These are phyloP conservation scores for Drosophila nigrodunni DNA, from an alignment of 1,140 invertebrate species.

Conservation along the genomic window DNA sequence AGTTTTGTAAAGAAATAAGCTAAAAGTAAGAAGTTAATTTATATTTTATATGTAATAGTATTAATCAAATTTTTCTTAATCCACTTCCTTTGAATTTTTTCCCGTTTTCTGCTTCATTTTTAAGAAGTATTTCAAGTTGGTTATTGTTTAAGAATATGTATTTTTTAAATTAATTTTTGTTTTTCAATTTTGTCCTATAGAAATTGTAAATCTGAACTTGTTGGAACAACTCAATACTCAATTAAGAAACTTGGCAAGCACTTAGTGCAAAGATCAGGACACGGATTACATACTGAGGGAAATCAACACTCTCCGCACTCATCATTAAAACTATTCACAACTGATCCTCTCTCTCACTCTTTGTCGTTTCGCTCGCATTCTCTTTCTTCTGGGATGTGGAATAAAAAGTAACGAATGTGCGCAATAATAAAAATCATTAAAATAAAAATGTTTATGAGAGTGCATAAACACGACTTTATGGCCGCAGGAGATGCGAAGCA, in stretches of 20 bases:
- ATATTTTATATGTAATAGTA: too few relatives aligned
- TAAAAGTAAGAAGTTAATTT: too few relatives aligned
- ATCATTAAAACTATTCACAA: neutral
- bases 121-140: too few relatives aligned
- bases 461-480: slow-evolving; percentile 79
- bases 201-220: neutral
- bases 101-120: too few relatives aligned
- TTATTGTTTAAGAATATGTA: too few relatives aligned
- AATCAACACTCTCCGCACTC: neutral
- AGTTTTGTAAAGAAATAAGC: too few relatives aligned
- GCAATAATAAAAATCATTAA: slow-evolving; percentile 84
- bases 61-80: too few relatives aligned
- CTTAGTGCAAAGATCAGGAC: slow-evolving; percentile 52
- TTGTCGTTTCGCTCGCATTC: too few relatives aligned
- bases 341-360: slow-evolving; percentile 48
- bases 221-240: slow-evolving; percentile 1
- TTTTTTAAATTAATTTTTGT: too few relatives aligned
- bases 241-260: slow-evolving; percentile 12
- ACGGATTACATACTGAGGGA: slow-evolving; percentile 9
- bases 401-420: slow-evolving; percentile 83
- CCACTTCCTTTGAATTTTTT: too few relatives aligned
- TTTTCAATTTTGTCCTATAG: neutral
- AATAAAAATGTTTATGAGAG: slow-evolving; percentile 84
- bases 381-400: slow-evolving; percentile 28
- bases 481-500: slow-evolving; percentile 16